These are phyloP conservation scores for Heptranchias perlo DNA, from an alignment of 2,113 vertebrate species.

Conservation along the genomic window DNA sequence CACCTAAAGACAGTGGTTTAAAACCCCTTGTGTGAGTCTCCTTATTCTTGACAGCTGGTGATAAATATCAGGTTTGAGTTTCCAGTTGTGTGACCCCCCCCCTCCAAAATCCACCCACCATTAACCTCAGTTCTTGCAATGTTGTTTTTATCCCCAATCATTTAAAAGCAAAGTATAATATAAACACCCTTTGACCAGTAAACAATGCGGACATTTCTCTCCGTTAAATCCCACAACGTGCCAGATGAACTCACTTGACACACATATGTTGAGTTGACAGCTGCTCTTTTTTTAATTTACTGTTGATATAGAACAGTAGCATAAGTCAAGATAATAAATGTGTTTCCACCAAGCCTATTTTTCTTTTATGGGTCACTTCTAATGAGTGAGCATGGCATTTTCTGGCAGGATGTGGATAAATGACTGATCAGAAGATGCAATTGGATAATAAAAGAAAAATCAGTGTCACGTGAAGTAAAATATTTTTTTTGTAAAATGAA, in stretches of 20 bases:
- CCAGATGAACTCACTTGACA: background rate
- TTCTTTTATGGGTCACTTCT: conserved; percentile 41
- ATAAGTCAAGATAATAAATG: conserved; percentile 32
- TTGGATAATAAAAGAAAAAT: background rate
- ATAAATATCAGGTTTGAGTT: background rate
- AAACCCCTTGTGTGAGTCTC: background rate
- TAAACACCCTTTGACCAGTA: background rate
- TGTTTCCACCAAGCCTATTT: background rate
- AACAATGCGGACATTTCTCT: background rate
- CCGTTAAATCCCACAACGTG: background rate
- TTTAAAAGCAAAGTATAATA: background rate
- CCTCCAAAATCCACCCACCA: no score
- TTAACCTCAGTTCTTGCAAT: background rate
- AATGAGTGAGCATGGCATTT: conserved; percentile 37
- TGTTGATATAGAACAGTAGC: background rate
- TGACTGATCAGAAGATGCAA: background rate
- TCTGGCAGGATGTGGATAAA: conserved; percentile 39
- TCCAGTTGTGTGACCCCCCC: background rate
- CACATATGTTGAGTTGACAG: background rate
- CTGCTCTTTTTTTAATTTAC: background rate
- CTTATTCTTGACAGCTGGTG: background rate
- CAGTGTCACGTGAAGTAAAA: background rate
- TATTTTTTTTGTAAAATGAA: conserved; percentile 15
- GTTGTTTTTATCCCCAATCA: background rate
- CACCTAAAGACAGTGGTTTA: background rate